Base-by-base conservation (phyloP, 2,113 vertebrate genomes). In the Uria lomvia region DNA sequence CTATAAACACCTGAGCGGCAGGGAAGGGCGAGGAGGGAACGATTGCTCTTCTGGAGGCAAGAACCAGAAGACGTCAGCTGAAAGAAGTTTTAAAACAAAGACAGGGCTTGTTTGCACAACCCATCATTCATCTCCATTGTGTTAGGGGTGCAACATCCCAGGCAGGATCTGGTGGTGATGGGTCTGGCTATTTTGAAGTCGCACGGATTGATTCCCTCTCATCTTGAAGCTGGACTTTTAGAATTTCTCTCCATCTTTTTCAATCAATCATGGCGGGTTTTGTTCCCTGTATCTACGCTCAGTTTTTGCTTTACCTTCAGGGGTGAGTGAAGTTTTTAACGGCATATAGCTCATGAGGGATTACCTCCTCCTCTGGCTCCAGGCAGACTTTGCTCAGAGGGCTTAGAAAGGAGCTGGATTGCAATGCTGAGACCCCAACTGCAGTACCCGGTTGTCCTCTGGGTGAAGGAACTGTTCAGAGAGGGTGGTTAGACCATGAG, bases 401-500 rank as follows among this genome's bases (percentile, higher is more conserved):
- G 15, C 42, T 85, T 50, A 42, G 32, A 36, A 71, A 50, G 56
- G 36, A 58, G 18, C 26, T 71, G 42, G 32, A 36, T 3, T 29
- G 42, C 40, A 11, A 40, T 30, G 38, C 45, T 45, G 52, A 73
- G 43, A 38, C 20, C 23, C 38, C 24, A 65, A 0, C 45, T 13
- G 23, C 27, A 23, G 47, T 23, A 22, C 20, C 14, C 6, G 7
- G 21, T 17, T 34, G 47, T 22, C 38, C 29, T 67, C 34, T 47
- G 38, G 26, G 29, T 2, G 6, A 79, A 59, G 23, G 13, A 73
- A 15, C 0, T 3, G 34, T 53, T 86, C 40, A 40, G n/a, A 60
- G 53, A 42, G 21, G 30, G n/a, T 42, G 40, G 38, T 40, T 40
- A 26, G 34, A 59, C 19, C 45, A 26, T 0, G 1, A n/a, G 6